Evolutionary conservation across 2,888 invertebrate species (phyloP), one percentile per base, ranked within the genome.

Genomic region (Noctua janthina): DNA sequence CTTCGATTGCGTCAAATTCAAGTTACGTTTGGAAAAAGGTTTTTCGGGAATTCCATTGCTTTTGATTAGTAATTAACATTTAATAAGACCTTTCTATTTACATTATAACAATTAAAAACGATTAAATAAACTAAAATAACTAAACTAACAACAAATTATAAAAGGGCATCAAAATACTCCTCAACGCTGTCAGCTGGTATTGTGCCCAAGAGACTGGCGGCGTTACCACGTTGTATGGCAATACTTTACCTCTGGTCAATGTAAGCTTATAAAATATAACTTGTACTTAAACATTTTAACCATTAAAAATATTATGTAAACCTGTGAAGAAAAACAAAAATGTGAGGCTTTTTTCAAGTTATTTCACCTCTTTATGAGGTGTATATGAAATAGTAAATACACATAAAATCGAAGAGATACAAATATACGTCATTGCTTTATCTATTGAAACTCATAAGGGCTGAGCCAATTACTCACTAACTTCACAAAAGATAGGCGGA

Each of bases 401-500:
- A 5, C 15, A 29, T 29, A 10, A 64, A 62, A 64, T 68, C 46
- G 15, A 59, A 59, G 17, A 67, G 0, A 72, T 11, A 72, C 6
- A 23, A 29, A 51, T 7, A 56, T 17, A 72, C 84, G 85, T 75
- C 81, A 84, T 1, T n/a, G 0, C n/a, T 49, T 78, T 73, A 84
- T 77, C 76, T 72, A 13, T 29, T 29, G 15, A 46, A 56, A 66
- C 74, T 49, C 20, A 17, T 46, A 79, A 83, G 76, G 81, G 72
- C 67, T n/a, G 0, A 80, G 51, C n/a, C 23, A 4, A 80, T 87
- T 82, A 86, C n/a, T 83, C 78, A 88, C 49, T 43, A 29, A 46
- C 6, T 20, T 10, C 43, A 71, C 54, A 74, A 64, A n/a, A 76
- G 74, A 78, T 81, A 81, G 2, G 1, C 5, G 29, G n/a, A 80